A percentile compares a stretch with the other conserved stretches of the same genome.
These are phyloP conservation scores for Peromyscus melanophrys DNA, from an alignment of 2,797 vertebrate genomes.

Conservation along the genomic window DNA sequence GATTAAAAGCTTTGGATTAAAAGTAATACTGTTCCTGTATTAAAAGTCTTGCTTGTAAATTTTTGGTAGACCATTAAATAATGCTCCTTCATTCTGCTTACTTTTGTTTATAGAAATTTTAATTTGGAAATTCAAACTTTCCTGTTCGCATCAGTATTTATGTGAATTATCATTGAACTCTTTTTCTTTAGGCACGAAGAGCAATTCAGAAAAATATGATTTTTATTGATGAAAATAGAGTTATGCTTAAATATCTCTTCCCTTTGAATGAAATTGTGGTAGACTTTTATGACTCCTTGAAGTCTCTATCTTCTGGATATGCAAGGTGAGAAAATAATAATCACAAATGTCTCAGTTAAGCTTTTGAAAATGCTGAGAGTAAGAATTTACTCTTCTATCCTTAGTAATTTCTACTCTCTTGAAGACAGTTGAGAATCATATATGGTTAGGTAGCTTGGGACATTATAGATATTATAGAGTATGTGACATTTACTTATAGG, in stretches of 20 bases:
- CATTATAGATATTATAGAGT: not conserved
- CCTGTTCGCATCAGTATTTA: not conserved
- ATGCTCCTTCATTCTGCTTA: not conserved
- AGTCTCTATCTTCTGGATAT: slow-evolving; percentile 98
- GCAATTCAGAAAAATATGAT: slow-evolving; percentile 96
- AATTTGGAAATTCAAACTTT: slow-evolving; percentile 14
- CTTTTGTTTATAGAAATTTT: slow-evolving; percentile 59
- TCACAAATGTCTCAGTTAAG: not conserved
- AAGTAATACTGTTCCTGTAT: not conserved
- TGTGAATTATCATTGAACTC: slow-evolving; percentile 18
- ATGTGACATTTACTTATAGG: not conserved
- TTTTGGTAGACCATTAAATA: slow-evolving; percentile 52
- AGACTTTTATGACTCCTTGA: slow-evolving; percentile 98
- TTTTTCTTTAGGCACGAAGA: slow-evolving; percentile 92
- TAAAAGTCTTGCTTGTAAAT: not conserved
- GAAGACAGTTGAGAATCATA: slow-evolving; percentile 1
- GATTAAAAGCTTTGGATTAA: slow-evolving; percentile 43
- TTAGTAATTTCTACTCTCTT: not conserved
- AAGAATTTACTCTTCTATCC: not conserved
- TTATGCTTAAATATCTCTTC: slow-evolving; percentile 97
- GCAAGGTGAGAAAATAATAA: slow-evolving; percentile 93
- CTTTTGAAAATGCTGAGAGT: slow-evolving; percentile 7
- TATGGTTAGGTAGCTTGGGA: not conserved
- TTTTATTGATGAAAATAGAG: slow-evolving; percentile 96
- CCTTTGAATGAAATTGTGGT: slow-evolving; percentile 98